Conservation (phyloP, 1,140 invertebrate genomes). For the Acromyrmex heyeri region DNA sequence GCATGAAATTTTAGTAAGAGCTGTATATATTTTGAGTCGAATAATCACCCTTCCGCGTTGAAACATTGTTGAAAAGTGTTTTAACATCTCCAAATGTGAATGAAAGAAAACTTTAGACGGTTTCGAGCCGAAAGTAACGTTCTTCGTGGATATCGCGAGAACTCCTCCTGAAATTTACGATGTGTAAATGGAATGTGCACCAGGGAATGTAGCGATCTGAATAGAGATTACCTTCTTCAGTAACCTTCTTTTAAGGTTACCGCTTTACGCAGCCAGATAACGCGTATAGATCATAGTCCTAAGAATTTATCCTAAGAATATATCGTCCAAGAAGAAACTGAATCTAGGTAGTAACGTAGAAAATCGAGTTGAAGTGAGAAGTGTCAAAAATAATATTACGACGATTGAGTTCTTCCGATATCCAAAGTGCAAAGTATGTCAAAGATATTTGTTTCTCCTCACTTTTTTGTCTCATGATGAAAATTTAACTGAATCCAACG, state of each 20-base stretch:
- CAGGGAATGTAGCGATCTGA: constrained; percentile 66
- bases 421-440: not conserved
- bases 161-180: constrained; percentile 58
- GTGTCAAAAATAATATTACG: constrained; percentile 17
- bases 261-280: constrained; percentile 51
- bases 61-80: constrained; percentile 28
- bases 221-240: constrained; percentile 66
- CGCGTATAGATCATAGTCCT: constrained; percentile 59
- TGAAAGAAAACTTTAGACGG: constrained; percentile 17
- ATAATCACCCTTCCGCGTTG: not conserved
- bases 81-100: constrained; percentile 5
- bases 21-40: not conserved
- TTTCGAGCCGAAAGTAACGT: constrained; percentile 18
- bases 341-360: not conserved
- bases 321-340: constrained; percentile 32
- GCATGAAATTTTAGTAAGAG: not conserved
- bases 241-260: constrained; percentile 65
- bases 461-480: not conserved
- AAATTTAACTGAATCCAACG: not conserved
- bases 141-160: constrained; percentile 34
- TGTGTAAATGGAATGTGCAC: constrained; percentile 68
- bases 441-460: not conserved
- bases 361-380: constrained; percentile 32
- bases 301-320: constrained; percentile 54
- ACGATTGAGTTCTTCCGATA: not conserved